Evolutionary conservation across 2,113 vertebrate species (phyloP).

Genomic region (Rhegmatorhina hoffmannsi): DNA sequence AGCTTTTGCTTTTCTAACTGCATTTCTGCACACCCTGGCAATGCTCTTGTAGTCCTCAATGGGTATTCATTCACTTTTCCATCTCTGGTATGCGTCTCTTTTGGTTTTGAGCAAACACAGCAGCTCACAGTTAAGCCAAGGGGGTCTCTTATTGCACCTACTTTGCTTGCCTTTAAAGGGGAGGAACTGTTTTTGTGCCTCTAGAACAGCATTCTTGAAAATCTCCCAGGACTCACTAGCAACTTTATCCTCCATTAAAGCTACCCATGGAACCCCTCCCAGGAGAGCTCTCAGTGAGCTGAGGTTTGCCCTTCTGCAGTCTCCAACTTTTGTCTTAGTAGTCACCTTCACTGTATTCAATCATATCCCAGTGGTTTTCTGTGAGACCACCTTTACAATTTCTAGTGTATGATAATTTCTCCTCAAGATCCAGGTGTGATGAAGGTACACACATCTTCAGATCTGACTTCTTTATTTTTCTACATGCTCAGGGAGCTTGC

Average conservation of each 20-base stretch:
- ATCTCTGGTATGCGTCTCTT: background rate
- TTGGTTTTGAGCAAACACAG: background rate
- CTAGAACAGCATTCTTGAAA: background rate
- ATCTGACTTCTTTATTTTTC: background rate
- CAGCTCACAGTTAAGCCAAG: background rate
- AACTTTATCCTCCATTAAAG: background rate
- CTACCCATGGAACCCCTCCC: background rate
- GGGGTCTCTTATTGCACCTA: background rate
- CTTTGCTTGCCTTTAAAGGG: background rate
- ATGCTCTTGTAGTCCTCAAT: background rate
- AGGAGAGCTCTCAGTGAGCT: background rate
- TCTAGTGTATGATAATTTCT: background rate
- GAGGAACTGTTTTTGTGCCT: background rate
- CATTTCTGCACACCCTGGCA: background rate
- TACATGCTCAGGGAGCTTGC: background rate
- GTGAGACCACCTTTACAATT: background rate
- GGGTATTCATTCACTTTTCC: background rate
- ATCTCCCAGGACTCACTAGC: background rate
- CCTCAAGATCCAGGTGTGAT: background rate
- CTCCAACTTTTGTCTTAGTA: background rate
- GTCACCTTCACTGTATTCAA: background rate
- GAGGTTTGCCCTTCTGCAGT: background rate
- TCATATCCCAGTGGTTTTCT: background rate
- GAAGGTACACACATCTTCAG: background rate
- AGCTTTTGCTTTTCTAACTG: background rate